phyloP scores from a whole-genome alignment of 2,113 vertebrate species.

The Galeopterus variegatus region DNA sequence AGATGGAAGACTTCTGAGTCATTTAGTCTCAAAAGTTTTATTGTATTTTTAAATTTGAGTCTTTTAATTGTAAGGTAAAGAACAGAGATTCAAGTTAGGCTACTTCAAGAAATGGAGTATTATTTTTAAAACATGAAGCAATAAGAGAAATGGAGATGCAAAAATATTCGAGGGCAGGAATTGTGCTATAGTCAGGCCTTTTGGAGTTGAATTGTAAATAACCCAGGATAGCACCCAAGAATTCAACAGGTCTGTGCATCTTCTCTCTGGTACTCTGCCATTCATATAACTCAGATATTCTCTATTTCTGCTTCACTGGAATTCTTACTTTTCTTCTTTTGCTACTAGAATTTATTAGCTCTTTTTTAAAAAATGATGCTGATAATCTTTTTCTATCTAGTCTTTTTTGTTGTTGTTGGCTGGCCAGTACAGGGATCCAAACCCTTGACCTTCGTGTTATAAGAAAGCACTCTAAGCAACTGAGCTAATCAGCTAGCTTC shows the following conservation, averaged over 20 bases:
- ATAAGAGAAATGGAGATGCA: not conserved
- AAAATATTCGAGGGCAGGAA: not conserved
- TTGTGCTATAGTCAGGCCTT: not conserved
- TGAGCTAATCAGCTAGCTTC: no score
- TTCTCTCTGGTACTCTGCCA: not conserved
- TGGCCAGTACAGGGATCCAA: no score
- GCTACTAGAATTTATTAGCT: not conserved
- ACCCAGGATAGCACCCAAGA: not conserved
- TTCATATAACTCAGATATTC: not conserved
- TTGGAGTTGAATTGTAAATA: not conserved
- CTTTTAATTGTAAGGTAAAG: not conserved
- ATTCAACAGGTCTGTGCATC: not conserved
- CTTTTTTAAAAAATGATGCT: no score
- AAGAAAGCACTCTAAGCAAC: no score
- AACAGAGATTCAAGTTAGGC: not conserved
- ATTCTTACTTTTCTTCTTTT: not conserved
- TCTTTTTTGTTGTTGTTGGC: no score
- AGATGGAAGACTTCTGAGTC: not conserved
- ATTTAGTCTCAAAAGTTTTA: slow-evolving; percentile 16
- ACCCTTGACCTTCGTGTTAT: no score
- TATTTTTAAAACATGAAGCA: slow-evolving; percentile 51
- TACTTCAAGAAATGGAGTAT: slow-evolving; percentile 6
- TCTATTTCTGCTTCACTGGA: not conserved
- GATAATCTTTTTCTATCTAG: no score
- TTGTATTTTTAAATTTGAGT: not conserved